Percentiles rank a stretch among this genome's conserved stretches.
These are phyloP conservation scores for Stylophora pistillata DNA, from an alignment of 64 coral and sea anemone genomes.

Conservation along the genomic window DNA sequence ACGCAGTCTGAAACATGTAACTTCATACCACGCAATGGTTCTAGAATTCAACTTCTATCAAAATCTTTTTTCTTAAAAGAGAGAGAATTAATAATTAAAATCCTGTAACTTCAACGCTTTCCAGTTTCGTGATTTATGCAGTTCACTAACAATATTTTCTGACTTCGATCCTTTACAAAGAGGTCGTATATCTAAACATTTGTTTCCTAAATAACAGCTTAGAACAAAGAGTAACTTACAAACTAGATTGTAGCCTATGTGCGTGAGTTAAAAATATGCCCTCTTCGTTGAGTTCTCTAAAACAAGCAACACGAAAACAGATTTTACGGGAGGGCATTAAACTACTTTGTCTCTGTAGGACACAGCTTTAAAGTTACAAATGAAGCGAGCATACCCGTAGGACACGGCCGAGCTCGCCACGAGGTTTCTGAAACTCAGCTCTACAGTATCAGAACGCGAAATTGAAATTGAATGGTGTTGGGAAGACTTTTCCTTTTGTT, in stretches of 20 bases:
- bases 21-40: not conserved
- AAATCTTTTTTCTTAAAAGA: not conserved
- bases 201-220: slow-evolving; percentile 2
- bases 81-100: not conserved
- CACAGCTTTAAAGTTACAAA: no score
- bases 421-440: no score
- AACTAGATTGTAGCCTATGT: not conserved
- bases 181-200: slow-evolving; percentile 29
- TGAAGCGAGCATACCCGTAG: no score
- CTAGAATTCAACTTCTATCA: not conserved
- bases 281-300: not conserved
- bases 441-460: no score
- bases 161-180: not conserved
- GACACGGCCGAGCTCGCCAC: no score
- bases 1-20: not conserved
- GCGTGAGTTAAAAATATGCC: not conserved
- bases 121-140: slow-evolving; percentile 20
- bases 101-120: not conserved
- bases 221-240: not conserved
- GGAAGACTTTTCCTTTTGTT: no score
- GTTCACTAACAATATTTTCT: slow-evolving; percentile 1
- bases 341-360: no score
- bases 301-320: not conserved
- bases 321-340: no score
- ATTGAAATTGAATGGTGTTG: no score